Evolutionary conservation across 2,113 vertebrate genomes (phyloP).

Genomic region (Catharus minimus): DNA sequence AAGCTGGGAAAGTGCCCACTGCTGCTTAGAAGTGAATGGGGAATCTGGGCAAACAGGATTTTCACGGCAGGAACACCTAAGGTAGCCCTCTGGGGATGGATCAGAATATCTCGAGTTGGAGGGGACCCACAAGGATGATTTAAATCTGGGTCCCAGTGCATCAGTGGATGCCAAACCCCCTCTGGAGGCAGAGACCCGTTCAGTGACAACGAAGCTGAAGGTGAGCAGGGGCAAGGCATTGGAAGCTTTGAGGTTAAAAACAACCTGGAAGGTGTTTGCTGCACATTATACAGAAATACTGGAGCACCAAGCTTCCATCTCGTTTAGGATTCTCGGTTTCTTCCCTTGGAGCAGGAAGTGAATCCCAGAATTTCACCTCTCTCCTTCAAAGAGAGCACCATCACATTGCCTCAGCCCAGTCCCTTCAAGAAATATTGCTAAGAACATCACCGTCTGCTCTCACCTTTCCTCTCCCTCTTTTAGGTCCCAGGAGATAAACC

Average conservation of each 20-base stretch:
- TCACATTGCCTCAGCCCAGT: neutral
- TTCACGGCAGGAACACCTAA: neutral
- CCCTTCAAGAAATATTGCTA: accelerated
- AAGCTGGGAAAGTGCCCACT: neutral
- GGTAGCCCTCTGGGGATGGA: too few species aligned
- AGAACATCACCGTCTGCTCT: neutral
- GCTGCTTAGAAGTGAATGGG: neutral
- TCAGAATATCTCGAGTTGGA: neutral
- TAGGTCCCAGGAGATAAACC: neutral
- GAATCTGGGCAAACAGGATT: neutral
- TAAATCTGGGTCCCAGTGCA: neutral
- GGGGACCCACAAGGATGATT: neutral
- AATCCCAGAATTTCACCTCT: neutral
- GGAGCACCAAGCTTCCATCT: accelerated
- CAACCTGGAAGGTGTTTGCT: neutral
- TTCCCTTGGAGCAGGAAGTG: neutral
- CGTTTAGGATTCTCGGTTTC: neutral
- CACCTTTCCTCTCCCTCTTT: neutral
- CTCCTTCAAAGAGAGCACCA: neutral
- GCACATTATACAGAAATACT: accelerated
- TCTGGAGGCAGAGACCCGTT: neutral
- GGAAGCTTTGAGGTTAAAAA: neutral
- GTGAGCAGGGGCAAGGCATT: neutral
- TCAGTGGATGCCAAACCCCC: neutral
- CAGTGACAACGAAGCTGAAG: neutral